Evolutionary conservation across 2,797 vertebrate species (phyloP).

Genomic region (Dermochelys coriacea): DNA sequence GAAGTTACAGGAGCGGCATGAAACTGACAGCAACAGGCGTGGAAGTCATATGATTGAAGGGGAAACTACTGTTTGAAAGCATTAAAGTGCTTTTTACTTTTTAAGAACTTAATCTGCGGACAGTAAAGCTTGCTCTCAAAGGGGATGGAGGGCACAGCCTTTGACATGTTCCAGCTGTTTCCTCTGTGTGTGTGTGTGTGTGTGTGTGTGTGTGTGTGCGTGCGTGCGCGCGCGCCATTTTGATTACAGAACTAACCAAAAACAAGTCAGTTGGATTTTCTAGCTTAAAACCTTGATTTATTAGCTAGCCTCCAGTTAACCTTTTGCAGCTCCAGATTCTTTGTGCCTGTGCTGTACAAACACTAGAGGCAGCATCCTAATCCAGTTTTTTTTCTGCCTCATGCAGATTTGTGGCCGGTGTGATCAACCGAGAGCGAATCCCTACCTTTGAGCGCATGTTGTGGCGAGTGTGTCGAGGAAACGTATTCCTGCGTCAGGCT

Average conservation of each 20-base stretch:
- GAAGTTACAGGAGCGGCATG: fast-evolving
- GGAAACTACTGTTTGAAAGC: background rate
- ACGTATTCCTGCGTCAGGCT: conserved; percentile 95
- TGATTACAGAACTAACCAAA: fast-evolving
- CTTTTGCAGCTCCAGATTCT: background rate
- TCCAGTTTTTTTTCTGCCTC: fast-evolving
- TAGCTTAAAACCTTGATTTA: fast-evolving
- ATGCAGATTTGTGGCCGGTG: conserved; percentile 94
- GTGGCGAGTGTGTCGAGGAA: conserved; percentile 97
- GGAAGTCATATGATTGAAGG: background rate
- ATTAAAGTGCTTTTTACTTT: background rate
- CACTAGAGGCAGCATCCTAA: background rate
- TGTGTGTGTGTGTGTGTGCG: fast-evolving
- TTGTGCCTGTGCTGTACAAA: background rate
- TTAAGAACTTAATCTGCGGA: background rate
- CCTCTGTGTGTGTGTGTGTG: fast-evolving
- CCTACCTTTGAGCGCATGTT: conserved; percentile 98
- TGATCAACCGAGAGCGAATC: conserved; percentile 94
- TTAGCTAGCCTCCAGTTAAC: background rate
- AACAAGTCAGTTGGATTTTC: background rate
- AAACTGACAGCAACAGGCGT: background rate
- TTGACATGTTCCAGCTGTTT: fast-evolving
- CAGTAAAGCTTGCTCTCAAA: fast-evolving
- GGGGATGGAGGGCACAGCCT: background rate
- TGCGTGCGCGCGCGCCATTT: too few relatives aligned